Evolutionary conservation across 2,113 vertebrate species (phyloP), one percentile per base, ranked within the genome.

Genomic region (Caretta caretta): DNA sequence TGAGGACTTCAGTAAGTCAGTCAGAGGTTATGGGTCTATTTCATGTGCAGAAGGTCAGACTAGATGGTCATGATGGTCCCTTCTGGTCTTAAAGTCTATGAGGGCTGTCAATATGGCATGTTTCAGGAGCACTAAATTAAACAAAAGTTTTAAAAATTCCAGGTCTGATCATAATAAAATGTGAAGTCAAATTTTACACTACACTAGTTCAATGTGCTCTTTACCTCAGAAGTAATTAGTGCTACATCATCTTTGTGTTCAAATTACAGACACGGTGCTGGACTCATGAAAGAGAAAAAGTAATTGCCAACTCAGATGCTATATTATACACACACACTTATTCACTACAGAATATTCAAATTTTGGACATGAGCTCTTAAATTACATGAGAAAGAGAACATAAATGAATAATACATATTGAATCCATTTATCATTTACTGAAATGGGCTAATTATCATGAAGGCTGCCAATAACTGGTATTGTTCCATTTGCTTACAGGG

Each of bases 201-300:
- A 20, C n/a, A 7, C 86, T 94, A 86, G 91, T 95, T 95, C 88
- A 78, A 86, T 56, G 80, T 87, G 87, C 24, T 88, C 92, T 51
- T 91, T 94, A 89, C 51, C 46, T 35, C n/a, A 78, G 93, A 88
- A 93, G 49, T 17, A 94, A 96, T 95, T 93, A 91, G 69, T 49
- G 27, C 89, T 92, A 25, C 87, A 88, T 96, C 48, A 89, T 65
- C 51, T 92, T 90, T 96, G 85, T 95, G 93, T 96, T 96, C 56
- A 69, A 84, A 78, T 94, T 78, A 20, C 27, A 90, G 65, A 90
- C 81, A 88, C 57, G 69, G 78, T 93, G 57, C 81, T 93, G 92
- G 81, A 88, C 62, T 92, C 54, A 25, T 83, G n/a, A 69, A 69
- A 84, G 81, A 92, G 78, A 59, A 76, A 86, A 95, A n/a, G 62